Evolutionary conservation across 2,888 invertebrate genomes (phyloP).

Genomic region (Nezara viridula): DNA sequence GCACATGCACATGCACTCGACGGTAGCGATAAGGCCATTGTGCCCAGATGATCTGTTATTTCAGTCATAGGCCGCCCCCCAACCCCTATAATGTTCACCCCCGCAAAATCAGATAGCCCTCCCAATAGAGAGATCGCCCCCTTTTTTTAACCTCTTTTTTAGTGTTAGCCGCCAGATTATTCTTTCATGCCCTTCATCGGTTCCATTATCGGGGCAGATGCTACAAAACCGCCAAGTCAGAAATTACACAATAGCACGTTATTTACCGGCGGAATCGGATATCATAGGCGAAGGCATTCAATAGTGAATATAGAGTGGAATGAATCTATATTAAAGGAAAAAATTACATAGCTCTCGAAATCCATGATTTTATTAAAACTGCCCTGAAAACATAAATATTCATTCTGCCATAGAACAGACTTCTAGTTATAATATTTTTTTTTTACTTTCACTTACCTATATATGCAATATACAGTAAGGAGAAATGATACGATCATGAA

Average conservation of each 20-base stretch:
- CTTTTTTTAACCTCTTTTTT: slow-evolving; percentile 41
- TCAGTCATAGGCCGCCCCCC: slow-evolving; percentile 42
- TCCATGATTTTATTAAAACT: neutral
- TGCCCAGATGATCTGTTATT: slow-evolving; percentile 55
- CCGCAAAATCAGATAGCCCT: neutral
- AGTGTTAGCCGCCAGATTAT: slow-evolving; percentile 21
- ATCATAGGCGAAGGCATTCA: neutral
- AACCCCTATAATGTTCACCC: slow-evolving; percentile 11
- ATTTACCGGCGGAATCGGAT: neutral
- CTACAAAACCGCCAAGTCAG: slow-evolving; percentile 44
- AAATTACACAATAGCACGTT: slow-evolving; percentile 16
- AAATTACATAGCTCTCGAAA: neutral
- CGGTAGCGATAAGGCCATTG: slow-evolving; percentile 57
- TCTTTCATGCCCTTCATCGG: slow-evolving; percentile 31
- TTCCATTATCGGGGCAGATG: slow-evolving; percentile 45
- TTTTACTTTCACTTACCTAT: no score
- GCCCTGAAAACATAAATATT: neutral
- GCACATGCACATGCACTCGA: slow-evolving; percentile 59
- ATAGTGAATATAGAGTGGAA: slow-evolving; percentile 24
- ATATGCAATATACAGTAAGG: no score
- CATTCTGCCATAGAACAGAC: no score
- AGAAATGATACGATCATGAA: no score
- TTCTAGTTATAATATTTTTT: no score
- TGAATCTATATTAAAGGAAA: neutral
- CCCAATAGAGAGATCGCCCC: slow-evolving; percentile 51